Conservation (phyloP, 2,113 vertebrate species). For the Datnioides undecimradiatus region DNA sequence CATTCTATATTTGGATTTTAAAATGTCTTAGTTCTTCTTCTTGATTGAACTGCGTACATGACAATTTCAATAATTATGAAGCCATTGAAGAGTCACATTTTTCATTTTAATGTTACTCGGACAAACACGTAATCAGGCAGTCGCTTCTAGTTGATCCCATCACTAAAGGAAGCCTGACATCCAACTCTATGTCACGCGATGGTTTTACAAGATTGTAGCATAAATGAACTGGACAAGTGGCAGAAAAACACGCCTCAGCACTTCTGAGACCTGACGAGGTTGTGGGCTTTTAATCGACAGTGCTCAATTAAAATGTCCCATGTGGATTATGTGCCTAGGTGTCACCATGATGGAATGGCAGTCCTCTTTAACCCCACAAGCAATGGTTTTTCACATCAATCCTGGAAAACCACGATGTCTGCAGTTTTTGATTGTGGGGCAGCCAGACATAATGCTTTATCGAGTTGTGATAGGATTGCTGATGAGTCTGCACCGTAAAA, state of each 20-base stretch:
- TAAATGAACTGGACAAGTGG: neutral
- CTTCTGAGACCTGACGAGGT: neutral
- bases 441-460: constrained; percentile 57
- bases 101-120: neutral
- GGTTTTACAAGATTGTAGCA: constrained; percentile 22
- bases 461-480: constrained; percentile 53
- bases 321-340: constrained; percentile 46
- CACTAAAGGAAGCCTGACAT: constrained; percentile 18
- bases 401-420: constrained; percentile 31
- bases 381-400: constrained; percentile 55
- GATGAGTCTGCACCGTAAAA: constrained; percentile 59
- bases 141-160: neutral
- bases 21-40: neutral
- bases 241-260: constrained; percentile 31
- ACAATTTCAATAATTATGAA: neutral
- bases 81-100: constrained; percentile 1
- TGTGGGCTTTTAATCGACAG: constrained; percentile 30
- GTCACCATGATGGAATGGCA: constrained; percentile 59
- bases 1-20: neutral
- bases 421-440: constrained; percentile 58
- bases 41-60: neutral
- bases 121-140: constrained; percentile 13
- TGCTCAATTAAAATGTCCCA: constrained; percentile 54
- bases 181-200: constrained; percentile 3
- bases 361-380: constrained; percentile 64